Evolutionary conservation across 2,888 invertebrate genomes (phyloP).

Genomic region (Brenthis ino): DNA sequence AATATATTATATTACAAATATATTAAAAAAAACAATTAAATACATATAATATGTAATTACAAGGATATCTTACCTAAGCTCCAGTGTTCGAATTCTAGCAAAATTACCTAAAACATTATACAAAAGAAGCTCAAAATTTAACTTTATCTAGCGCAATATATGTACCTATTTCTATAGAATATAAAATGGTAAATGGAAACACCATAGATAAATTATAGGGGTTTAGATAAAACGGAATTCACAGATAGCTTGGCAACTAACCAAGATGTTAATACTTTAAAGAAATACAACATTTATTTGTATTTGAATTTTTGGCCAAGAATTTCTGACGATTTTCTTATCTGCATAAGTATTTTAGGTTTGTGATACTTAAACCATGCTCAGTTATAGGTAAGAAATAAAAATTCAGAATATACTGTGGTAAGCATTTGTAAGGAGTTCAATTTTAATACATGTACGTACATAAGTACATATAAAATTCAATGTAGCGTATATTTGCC

Average conservation of each 20-base stretch:
- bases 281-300: slow-evolving; percentile 33
- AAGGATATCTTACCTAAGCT: too few species aligned
- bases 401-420: neutral
- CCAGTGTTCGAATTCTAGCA: too few species aligned
- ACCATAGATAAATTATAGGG: slow-evolving; percentile 25
- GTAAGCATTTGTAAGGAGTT: neutral
- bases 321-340: slow-evolving; percentile 17
- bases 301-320: slow-evolving; percentile 23
- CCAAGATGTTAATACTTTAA: slow-evolving; percentile 41
- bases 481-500: too few species aligned
- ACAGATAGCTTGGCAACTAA: slow-evolving; percentile 27
- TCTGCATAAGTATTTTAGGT: slow-evolving; percentile 21
- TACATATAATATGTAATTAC: too few species aligned
- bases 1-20: too few species aligned
- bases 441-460: neutral
- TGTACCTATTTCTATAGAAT: neutral
- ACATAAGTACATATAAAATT: too few species aligned
- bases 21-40: too few species aligned
- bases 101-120: too few species aligned
- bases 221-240: slow-evolving; percentile 28
- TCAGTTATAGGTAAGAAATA: slow-evolving; percentile 11
- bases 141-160: too few species aligned
- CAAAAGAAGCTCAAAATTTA: too few species aligned
- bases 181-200: slow-evolving; percentile 18
- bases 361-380: slow-evolving; percentile 5